Conservation (phyloP, 2,797 vertebrate species). For the Rousettus madagascariensis region DNA sequence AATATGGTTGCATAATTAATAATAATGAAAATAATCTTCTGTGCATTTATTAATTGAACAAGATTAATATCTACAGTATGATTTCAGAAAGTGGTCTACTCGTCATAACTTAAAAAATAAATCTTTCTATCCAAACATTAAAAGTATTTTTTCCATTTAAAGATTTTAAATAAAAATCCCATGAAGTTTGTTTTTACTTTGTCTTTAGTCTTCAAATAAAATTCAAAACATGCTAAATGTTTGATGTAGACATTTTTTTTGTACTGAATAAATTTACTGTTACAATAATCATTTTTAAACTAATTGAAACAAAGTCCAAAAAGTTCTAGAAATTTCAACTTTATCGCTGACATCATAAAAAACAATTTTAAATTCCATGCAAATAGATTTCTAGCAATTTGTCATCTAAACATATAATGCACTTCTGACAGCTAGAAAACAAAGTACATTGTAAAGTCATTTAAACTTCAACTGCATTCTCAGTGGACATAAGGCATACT, state of each 20-base stretch:
- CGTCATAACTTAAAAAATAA: neutral
- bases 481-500: neutral
- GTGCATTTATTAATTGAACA: neutral
- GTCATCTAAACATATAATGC: constrained; percentile 27
- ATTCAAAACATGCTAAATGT: neutral
- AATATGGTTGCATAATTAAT: neutral
- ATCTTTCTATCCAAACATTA: neutral
- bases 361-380: neutral
- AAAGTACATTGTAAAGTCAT: constrained; percentile 40
- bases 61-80: neutral
- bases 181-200: neutral
- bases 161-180: neutral
- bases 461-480: constrained; percentile 46
- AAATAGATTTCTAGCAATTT: constrained; percentile 24
- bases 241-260: neutral
- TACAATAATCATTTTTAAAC: neutral
- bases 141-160: neutral
- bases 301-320: neutral
- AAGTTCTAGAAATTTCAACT: neutral
- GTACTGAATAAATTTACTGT: neutral
- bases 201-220: neutral
- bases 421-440: constrained; percentile 52
- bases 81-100: neutral
- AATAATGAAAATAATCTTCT: neutral
- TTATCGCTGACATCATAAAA: neutral